Base-by-base conservation (phyloP, 2,888 invertebrate genomes). In the Hylaea fasciaria region DNA sequence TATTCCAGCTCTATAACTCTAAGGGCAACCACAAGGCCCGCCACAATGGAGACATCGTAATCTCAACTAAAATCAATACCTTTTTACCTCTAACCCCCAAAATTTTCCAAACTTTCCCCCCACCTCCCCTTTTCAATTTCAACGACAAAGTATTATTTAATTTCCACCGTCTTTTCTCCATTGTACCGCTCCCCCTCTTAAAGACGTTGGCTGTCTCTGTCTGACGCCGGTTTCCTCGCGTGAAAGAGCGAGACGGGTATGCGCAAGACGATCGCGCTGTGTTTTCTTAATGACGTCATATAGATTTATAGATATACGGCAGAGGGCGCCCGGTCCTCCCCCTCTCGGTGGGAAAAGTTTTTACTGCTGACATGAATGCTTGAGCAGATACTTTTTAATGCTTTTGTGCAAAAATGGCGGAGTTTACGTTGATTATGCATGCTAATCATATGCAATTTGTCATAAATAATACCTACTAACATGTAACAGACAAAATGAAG, bases 131-230 rank as follows among this genome's bases (percentile, higher is more conserved):
- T 84, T 87, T 87, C 87, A 87, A 89, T 90, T 88, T 84, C 85
- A 89, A 89, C 89, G 91, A 91, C 91, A 91, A 92, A 92, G 91
- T 91, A 91, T 91, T 91, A 90, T 91, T 92, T 91, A 91, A 92
- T 91, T 91, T 90, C 85, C 81, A 74, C 74, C 89, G 89, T 90
- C 90, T 91, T 91, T 92, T 91, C 89, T 82, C 89, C 83, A 88
- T 91, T 91, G 91, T 91, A 86, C 86, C 80, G 84, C 70, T 60
- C 69, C 71, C 74, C 72, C 75, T 61, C 79, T 80, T 81, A 73
- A 91, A 91, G 91, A 91, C 80, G 84, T 80, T 71, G 59, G 51
- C 76, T 66, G 63, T 82, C 87, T 74, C 81, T 68, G 62, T 86
- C 81, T 63, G n/a, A 55, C 65, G 58, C 57, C 49, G 65, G 76